phyloP scores from a whole-genome alignment of 2,113 vertebrate species.

The Caracal caracal region DNA sequence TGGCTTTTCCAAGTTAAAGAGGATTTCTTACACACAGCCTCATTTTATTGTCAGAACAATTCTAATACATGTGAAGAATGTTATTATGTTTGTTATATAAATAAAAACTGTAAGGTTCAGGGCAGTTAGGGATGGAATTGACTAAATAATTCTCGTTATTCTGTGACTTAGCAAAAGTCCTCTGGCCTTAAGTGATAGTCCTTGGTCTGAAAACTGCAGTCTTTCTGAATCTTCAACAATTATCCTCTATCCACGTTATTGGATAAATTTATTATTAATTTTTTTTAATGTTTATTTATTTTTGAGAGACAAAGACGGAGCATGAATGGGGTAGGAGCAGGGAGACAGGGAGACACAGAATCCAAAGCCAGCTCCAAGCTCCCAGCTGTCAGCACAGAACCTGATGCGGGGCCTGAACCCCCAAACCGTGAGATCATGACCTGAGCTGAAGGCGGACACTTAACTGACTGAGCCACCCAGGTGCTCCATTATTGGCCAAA shows the following conservation, averaged over 20 bases:
- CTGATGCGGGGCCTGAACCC: no score
- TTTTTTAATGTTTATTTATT: no score
- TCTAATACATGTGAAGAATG: not conserved
- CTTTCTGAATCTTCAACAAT: not conserved
- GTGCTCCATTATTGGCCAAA: not conserved
- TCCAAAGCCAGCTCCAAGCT: no score
- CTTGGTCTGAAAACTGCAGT: not conserved
- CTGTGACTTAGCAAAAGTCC: not conserved
- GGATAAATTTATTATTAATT: not conserved
- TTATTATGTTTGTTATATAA: not conserved
- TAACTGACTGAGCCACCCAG: no score
- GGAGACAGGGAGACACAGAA: no score
- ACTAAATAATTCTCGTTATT: not conserved
- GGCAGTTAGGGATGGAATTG: not conserved
- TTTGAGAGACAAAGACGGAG: no score
- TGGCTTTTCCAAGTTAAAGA: no score
- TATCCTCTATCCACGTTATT: not conserved
- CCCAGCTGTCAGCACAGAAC: no score
- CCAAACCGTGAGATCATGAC: no score
- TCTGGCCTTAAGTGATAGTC: not conserved
- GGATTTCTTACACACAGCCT: not conserved
- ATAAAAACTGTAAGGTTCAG: not conserved
- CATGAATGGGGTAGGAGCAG: no score
- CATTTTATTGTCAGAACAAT: not conserved
- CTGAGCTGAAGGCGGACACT: no score